Evolutionary conservation across 2,888 invertebrate species (phyloP), one percentile per base, ranked within the genome.

Genomic region (Parnassius glacialis): DNA sequence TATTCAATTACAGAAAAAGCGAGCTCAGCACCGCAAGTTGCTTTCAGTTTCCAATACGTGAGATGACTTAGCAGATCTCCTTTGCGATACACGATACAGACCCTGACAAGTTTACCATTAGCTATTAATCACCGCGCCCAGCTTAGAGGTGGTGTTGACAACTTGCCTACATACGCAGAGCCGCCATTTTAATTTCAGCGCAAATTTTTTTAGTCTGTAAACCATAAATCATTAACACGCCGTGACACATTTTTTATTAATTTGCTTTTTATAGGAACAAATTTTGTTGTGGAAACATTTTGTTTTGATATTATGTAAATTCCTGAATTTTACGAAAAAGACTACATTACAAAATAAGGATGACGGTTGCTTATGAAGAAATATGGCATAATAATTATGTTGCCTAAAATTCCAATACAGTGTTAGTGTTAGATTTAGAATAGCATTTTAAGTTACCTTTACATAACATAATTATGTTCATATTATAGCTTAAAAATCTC

Each of bases 41-140:
- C 52, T 59, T n/a, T 56, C 56, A 47, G 55, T 63, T 59, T 57
- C 52, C 63, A 16, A 52, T 45, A 44, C 59, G 34, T 41, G 34
- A 20, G 25, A 25, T 72, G 72, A 72, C 68, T 61, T 56, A 55
- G 67, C 69, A 64, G 50, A 65, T 69, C 67, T 65, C 62, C 61
- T 58, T 61, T 52, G 54, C 58, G 61, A 59, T 65, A 52, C 65
- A 63, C 72, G 71, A 71, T 70, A 71, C 70, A 68, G 66, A 57
- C 62, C 68, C 67, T 70, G 74, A 72, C 74, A 75, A 75, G 73
- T 75, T 73, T 65, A 61, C 65, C 67, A 61, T 57, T 64, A 57
- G 71, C 67, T 67, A 76, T 77, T 77, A 74, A 77, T 77, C 76
- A 76, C 72, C 62, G 64, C 67, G 62, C 62, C 65, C 65, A 72